Conservation (phyloP, 2,797 vertebrate genomes). For the Aplochiton taeniatus region DNA sequence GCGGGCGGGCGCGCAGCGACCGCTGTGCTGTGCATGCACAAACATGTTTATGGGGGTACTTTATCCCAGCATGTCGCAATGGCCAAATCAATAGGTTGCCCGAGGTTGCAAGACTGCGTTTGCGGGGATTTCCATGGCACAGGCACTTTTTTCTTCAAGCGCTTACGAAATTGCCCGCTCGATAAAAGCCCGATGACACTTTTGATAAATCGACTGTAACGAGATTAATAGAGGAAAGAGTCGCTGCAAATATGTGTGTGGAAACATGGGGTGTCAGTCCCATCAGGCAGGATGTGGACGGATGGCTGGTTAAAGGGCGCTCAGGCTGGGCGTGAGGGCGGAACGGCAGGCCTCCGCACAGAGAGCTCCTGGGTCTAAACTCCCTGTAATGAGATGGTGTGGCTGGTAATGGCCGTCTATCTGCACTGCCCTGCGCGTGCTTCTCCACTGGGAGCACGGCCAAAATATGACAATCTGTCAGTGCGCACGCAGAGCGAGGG, state of each 20-base stretch:
- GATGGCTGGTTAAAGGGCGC: conserved; percentile 15
- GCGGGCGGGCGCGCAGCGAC: too few species aligned
- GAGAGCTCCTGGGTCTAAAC: conserved; percentile 66
- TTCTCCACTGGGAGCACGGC: conserved; percentile 71
- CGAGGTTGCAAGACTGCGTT: conserved; percentile 9
- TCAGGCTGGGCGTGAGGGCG: conserved; percentile 28
- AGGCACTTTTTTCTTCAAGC: conserved; percentile 4
- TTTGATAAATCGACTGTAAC: conserved; percentile 23
- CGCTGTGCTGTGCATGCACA: conserved; percentile 17
- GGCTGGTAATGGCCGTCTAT: conserved; percentile 74
- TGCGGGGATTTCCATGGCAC: conserved; percentile 15
- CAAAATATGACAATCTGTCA: conserved; percentile 78
- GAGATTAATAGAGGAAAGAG: conserved; percentile 9
- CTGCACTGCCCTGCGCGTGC: conserved; percentile 68
- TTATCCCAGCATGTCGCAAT: conserved; percentile 10
- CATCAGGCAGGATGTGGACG: not conserved
- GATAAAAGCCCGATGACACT: conserved; percentile 10
- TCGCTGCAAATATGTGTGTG: too few species aligned
- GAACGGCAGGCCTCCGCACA: conserved; percentile 33
- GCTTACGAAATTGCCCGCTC: conserved; percentile 9
- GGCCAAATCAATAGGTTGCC: conserved; percentile 23
- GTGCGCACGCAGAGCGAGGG: conserved; percentile 62
- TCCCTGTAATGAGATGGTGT: conserved; percentile 68
- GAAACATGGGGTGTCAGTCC: not conserved
- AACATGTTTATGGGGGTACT: conserved; percentile 17